phyloP scores from a whole-genome alignment of 2,888 invertebrate species.

The Temnothorax unifasciatus region DNA sequence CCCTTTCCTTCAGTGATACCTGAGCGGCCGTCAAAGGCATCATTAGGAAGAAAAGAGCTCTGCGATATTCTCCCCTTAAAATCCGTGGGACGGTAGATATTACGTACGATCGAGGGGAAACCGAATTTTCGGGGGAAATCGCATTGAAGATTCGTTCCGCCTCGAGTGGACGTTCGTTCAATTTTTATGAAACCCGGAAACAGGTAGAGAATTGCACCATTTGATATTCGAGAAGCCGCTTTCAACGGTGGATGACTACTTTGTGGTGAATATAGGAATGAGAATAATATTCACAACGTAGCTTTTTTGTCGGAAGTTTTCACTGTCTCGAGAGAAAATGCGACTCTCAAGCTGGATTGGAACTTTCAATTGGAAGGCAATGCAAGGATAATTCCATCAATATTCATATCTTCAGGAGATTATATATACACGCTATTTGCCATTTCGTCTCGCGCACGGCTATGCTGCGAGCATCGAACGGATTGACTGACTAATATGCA shows the following conservation, averaged over 20 bases:
- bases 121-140: conserved; percentile 56
- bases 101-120: conserved; percentile 61
- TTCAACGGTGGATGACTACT: neutral
- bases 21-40: conserved; percentile 58
- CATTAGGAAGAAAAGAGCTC: conserved; percentile 57
- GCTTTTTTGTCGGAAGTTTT: neutral
- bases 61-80: conserved; percentile 62
- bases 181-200: conserved; percentile 12
- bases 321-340: neutral
- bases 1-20: conserved; percentile 52
- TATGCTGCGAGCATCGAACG: neutral
- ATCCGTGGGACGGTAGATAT: conserved; percentile 60
- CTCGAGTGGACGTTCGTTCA: conserved; percentile 22
- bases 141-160: conserved; percentile 5
- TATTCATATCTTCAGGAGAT: conserved; percentile 25
- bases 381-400: neutral
- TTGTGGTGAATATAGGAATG: neutral
- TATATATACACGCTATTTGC: neutral
- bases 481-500: conserved; percentile 37
- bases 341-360: neutral
- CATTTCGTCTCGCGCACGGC: conserved; percentile 21
- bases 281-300: neutral
- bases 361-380: conserved; percentile 6
- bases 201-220: neutral
- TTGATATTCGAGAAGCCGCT: conserved; percentile 23